Percentiles rank a stretch among this genome's conserved stretches.
Evolutionary conservation across 2,888 invertebrate species (phyloP).

Genomic region (Ormia ochracea): DNA sequence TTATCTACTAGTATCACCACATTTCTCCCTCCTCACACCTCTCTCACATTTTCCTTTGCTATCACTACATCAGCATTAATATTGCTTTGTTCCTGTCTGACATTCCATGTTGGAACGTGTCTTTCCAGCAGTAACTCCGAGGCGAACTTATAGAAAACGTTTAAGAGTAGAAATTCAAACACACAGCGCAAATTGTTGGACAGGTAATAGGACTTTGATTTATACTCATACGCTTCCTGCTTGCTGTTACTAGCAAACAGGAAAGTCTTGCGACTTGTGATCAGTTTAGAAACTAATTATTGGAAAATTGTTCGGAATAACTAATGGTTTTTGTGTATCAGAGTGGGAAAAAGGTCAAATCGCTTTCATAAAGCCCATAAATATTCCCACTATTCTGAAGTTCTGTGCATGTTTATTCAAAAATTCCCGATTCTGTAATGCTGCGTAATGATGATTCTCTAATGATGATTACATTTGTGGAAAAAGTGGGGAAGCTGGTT

Average conservation of each 20-base stretch:
- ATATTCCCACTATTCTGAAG: too few species aligned
- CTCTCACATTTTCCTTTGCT: too few species aligned
- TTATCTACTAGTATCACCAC: slow-evolving; percentile 49
- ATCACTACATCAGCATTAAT: too few species aligned
- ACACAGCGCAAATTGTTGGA: slow-evolving; percentile 8
- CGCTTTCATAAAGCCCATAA: too few species aligned
- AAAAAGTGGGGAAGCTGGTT: too few species aligned
- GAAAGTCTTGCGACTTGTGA: background rate
- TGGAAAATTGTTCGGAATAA: background rate
- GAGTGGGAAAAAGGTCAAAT: too few species aligned
- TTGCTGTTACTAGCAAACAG: background rate
- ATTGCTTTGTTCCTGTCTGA: slow-evolving; percentile 25
- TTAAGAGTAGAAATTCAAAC: background rate
- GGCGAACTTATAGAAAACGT: slow-evolving; percentile 18
- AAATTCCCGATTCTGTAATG: too few species aligned
- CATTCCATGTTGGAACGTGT: slow-evolving; percentile 41
- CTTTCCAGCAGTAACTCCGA: slow-evolving; percentile 22
- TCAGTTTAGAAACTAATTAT: background rate
- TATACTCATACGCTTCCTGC: slow-evolving; percentile 25
- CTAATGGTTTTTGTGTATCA: too few species aligned
- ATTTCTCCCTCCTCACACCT: background rate
- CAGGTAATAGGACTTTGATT: slow-evolving; percentile 37
- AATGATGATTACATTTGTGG: too few species aligned
- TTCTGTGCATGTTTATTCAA: too few species aligned
- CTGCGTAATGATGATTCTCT: too few species aligned